Percentiles rank a stretch among this genome's conserved stretches.
These are phyloP conservation scores for Melanotaenia trifasciata DNA, from an alignment of 2,797 vertebrate species.

Conservation along the genomic window DNA sequence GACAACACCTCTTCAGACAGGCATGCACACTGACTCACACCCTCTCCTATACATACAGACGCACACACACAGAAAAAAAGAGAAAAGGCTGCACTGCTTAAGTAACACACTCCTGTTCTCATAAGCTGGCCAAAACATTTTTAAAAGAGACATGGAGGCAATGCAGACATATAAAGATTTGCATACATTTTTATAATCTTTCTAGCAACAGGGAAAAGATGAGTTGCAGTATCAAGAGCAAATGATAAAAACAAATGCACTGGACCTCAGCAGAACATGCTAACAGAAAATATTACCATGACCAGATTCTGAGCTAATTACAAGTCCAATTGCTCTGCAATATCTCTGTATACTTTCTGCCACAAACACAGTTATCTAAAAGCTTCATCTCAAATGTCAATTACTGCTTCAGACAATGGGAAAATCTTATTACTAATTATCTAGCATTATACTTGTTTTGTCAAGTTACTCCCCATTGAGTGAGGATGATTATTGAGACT, in stretches of 20 bases:
- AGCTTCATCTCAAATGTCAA: slow-evolving; percentile 39
- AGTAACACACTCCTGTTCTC: slow-evolving; percentile 23
- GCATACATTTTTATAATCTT: slow-evolving; percentile 13
- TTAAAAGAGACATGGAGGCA: slow-evolving; percentile 18
- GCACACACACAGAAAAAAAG: slow-evolving; percentile 9
- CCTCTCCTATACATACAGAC: background rate
- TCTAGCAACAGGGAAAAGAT: slow-evolving; percentile 11
- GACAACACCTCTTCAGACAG: slow-evolving; percentile 51
- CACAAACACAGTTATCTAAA: slow-evolving; percentile 3
- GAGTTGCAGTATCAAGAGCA: background rate
- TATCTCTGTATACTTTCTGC: background rate
- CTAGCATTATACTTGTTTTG: slow-evolving; percentile 28
- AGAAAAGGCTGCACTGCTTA: slow-evolving; percentile 19
- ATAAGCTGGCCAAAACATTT: slow-evolving; percentile 30
- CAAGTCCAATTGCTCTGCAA: slow-evolving; percentile 13
- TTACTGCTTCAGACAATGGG: slow-evolving; percentile 24
- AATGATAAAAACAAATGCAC: slow-evolving; percentile 8
- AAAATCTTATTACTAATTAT: slow-evolving; percentile 37
- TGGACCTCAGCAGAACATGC: slow-evolving; percentile 10
- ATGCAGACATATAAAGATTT: slow-evolving; percentile 23
- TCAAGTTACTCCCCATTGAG: slow-evolving; percentile 29
- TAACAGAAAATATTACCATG: background rate
- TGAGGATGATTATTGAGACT: slow-evolving; percentile 40
- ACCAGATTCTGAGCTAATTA: slow-evolving; percentile 13
- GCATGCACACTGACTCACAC: slow-evolving; percentile 37